Percentiles rank a stretch among this genome's conserved stretches.
Evolutionary conservation across 2,797 vertebrate genomes (phyloP).

Genomic region (Pangasius mekongensis): DNA sequence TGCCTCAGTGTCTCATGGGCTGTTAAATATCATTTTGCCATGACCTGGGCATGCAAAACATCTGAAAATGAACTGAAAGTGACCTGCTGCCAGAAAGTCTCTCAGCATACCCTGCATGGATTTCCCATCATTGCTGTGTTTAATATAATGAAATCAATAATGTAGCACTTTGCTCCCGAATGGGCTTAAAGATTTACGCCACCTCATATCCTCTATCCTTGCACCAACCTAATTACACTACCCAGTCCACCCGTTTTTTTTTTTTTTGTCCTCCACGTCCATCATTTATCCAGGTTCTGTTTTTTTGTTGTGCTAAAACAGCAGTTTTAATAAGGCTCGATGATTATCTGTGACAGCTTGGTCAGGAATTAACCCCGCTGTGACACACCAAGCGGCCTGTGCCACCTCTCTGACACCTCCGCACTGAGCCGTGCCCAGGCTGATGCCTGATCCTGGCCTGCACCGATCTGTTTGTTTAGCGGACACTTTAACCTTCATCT

Average conservation of each 20-base stretch:
- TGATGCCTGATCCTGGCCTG: conserved; percentile 45
- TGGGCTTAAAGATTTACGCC: conserved; percentile 66
- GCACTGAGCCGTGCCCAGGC: conserved; percentile 60
- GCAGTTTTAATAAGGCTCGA: conserved; percentile 72
- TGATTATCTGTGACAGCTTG: conserved; percentile 75
- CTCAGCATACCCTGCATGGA: conserved; percentile 47
- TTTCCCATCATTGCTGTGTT: conserved; percentile 64
- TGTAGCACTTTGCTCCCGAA: conserved; percentile 64
- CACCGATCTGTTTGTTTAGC: conserved; percentile 80
- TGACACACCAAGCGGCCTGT: conserved; percentile 59
- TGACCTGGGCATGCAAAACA: conserved; percentile 42
- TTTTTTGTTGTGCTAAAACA: conserved; percentile 68
- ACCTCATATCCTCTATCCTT: conserved; percentile 48
- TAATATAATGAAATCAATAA: conserved; percentile 70
- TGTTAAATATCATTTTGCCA: conserved; percentile 44
- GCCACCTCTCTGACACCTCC: conserved; percentile 68
- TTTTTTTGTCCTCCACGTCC: conserved; percentile 47
- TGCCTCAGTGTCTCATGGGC: conserved; percentile 29
- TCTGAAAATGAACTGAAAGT: conserved; percentile 43
- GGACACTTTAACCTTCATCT: conserved; percentile 83
- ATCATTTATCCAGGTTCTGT: conserved; percentile 66
- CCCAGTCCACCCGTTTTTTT: conserved; percentile 52
- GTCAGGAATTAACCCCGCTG: conserved; percentile 71
- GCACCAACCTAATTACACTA: conserved; percentile 59
- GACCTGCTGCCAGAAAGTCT: conserved; percentile 32